Evolutionary conservation across 2,888 invertebrate species (phyloP).

Genomic region (Drosophila antonietae): DNA sequence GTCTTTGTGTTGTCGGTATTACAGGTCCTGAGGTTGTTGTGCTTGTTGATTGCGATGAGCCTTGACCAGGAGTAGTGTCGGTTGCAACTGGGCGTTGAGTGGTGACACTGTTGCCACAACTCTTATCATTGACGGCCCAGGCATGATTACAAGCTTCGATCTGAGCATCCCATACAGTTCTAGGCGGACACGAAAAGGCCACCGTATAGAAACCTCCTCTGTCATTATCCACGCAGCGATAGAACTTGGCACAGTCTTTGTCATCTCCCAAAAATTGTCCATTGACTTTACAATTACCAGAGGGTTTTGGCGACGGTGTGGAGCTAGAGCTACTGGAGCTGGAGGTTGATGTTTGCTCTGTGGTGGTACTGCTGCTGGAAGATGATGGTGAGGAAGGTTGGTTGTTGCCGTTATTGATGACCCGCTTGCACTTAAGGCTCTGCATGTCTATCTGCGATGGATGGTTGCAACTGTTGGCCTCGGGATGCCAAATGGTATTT

Average conservation of each 20-base stretch:
- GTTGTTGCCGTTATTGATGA: constrained; percentile 14
- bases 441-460: constrained; percentile 71
- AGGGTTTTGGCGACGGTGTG: constrained; percentile 50
- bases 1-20: constrained; percentile 10
- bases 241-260: constrained; percentile 86
- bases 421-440: constrained; percentile 69
- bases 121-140: constrained; percentile 77
- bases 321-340: constrained; percentile 41
- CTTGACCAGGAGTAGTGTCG: constrained; percentile 33
- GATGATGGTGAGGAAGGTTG: constrained; percentile 27
- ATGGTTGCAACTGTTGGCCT: constrained; percentile 86
- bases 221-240: constrained; percentile 86
- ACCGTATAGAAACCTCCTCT: constrained; percentile 85
- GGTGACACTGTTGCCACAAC: constrained; percentile 60
- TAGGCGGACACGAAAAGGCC: constrained; percentile 86
- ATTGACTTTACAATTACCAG: constrained; percentile 63
- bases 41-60: constrained; percentile 17
- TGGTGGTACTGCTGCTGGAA: constrained; percentile 12
- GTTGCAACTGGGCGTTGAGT: constrained; percentile 47
- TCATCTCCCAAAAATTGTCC: constrained; percentile 84
- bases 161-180: constrained; percentile 87
- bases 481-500: constrained; percentile 87
- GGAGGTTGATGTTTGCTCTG: constrained; percentile 31
- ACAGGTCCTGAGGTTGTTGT: constrained; percentile 18
- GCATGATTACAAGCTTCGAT: constrained; percentile 86